Percentiles rank a stretch among this genome's conserved stretches.
Evolutionary conservation across 2,888 invertebrate genomes (phyloP).

Genomic region (Chromoteleia sp.): DNA sequence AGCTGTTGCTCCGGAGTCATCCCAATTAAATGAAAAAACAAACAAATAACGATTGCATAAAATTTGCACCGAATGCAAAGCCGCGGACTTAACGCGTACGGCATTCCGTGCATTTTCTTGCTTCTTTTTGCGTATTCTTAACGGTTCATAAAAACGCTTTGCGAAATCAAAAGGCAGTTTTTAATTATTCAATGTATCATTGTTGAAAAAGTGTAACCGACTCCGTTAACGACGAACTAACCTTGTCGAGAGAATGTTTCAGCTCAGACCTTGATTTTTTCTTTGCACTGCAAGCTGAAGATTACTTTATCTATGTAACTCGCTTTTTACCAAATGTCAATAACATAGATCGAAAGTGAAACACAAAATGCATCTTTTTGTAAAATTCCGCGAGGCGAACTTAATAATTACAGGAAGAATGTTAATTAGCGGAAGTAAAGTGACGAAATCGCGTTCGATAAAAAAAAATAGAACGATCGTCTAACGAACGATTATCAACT

Average conservation of each 20-base stretch:
- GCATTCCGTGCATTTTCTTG: conserved; percentile 9
- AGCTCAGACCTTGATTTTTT: conserved; percentile 52
- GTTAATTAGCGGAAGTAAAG: conserved; percentile 1
- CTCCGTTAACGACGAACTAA: conserved; percentile 21
- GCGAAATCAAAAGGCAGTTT: conserved; percentile 28
- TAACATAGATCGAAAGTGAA: conserved; percentile 34
- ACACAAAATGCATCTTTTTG: conserved; percentile 41
- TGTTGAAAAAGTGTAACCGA: conserved; percentile 34
- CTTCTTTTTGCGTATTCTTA: conserved; percentile 13
- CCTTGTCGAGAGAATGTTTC: conserved; percentile 44
- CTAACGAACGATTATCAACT: too few species aligned
- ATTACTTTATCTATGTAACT: conserved; percentile 6
- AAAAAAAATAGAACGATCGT: conserved; percentile 24
- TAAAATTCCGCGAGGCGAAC: conserved; percentile 13
- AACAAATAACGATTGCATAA: too few species aligned
- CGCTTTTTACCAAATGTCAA: conserved; percentile 32
- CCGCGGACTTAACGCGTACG: neutral
- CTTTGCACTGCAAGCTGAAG: conserved; percentile 1
- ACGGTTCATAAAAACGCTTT: conserved; percentile 29
- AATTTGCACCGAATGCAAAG: neutral
- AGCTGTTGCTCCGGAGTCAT: neutral
- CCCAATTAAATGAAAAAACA: too few species aligned
- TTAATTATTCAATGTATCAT: conserved; percentile 46
- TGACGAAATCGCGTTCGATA: conserved; percentile 16
- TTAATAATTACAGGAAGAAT: conserved; percentile 31